Evolutionary conservation across 2,797 vertebrate species (phyloP).

Genomic region (Rhinatrema bivittatum): DNA sequence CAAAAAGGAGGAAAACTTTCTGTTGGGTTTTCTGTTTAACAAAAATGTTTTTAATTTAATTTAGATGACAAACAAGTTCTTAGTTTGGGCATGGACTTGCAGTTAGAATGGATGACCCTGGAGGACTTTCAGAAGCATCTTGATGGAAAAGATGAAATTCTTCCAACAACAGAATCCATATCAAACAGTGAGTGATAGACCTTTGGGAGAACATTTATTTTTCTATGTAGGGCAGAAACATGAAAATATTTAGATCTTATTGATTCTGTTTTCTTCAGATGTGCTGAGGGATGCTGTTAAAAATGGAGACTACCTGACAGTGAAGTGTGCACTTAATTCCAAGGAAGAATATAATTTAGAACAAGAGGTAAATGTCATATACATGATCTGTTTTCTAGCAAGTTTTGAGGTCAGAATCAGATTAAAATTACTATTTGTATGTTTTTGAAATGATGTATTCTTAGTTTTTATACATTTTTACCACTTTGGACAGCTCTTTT

Average conservation of each 20-base stretch:
- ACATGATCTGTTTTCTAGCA: no score
- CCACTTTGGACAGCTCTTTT: no score
- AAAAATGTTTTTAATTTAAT: slow-evolving; percentile 3
- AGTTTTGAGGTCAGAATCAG: no score
- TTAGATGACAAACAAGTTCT: slow-evolving; percentile 65
- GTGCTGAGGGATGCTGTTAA: slow-evolving; percentile 91
- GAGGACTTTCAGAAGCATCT: slow-evolving; percentile 96
- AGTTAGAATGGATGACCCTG: slow-evolving; percentile 91
- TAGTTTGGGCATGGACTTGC: slow-evolving; percentile 88
- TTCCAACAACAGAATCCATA: slow-evolving; percentile 55
- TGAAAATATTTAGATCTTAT: no score
- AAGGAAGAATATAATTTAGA: slow-evolving; percentile 90
- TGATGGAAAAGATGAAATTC: slow-evolving; percentile 81
- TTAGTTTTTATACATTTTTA: no score
- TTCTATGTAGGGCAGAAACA: no score
- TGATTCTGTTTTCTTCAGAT: slow-evolving; percentile 43
- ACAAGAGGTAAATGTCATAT: slow-evolving; percentile 74
- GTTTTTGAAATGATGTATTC: no score
- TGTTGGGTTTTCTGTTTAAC: not conserved
- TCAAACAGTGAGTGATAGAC: slow-evolving; percentile 78
- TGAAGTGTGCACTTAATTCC: slow-evolving; percentile 89
- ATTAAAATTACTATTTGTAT: no score
- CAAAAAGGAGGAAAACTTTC: no score
- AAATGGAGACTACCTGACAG: slow-evolving; percentile 88
- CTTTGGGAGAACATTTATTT: no score